Base-by-base conservation (phyloP, 2,113 vertebrate species). In the Chaenogobius annularis region DNA sequence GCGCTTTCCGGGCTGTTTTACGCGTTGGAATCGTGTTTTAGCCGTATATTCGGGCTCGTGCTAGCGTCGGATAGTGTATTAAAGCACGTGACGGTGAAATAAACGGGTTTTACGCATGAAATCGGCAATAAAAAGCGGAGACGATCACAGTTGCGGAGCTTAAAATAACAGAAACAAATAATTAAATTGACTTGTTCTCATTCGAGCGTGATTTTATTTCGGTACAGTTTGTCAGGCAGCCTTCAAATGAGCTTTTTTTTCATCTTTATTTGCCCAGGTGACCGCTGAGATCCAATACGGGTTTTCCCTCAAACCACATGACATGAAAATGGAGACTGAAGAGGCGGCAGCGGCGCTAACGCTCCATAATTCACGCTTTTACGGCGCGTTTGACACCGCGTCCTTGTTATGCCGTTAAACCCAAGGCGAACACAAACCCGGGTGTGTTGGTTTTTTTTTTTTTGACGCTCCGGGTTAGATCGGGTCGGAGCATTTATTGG, bases 261-360 rank as follows among this genome's bases (percentile, higher is more conserved):
- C 31, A 22, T 22, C 74, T 23, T 58, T 61, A 20, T 70, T 35
- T 69, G 79, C 88, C 88, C 92, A 93, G 90, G 88, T 93, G 92
- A 93, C 91, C 87, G 1, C 58, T 0, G 70, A 22, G 92, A 92
- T 93, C 92, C 92, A 93, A 92, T 92, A 83, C 92, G 89, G 90
- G 92, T 90, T 93, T 93, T 93, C 87, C 50, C 65, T 56, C 84
- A 78, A 80, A 91, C 92, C 92, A 92, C 91, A 92, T 93, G 92
- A 92, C 90, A 83, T 43, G 61, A 54, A 31, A 22, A 1, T 8
- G 71, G 20, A 9, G 69, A 40, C 15, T 11, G 55, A 12, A 5
- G 54, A 56, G 3, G 55, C 11, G 0, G 19, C 58, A 7, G 7
- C 37, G 0, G 10, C 68, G 10, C 9, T 13, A 19, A 22, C 26